Conservation (phyloP, 2,797 vertebrate genomes). For the Ctenopoma kingsleyae region DNA sequence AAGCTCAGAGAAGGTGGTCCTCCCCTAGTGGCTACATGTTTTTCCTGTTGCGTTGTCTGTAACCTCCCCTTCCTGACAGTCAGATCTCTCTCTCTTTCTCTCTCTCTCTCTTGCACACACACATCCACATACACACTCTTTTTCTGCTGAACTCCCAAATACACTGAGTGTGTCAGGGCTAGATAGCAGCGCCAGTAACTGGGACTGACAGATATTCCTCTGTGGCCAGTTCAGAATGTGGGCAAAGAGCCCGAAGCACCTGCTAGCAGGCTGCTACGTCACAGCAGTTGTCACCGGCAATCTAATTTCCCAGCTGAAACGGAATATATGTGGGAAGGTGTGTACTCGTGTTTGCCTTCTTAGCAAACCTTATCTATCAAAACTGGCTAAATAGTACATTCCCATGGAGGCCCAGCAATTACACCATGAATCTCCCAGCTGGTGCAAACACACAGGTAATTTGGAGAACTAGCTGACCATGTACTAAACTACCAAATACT, state of each 20-base stretch:
- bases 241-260: slow-evolving; percentile 73
- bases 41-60: slow-evolving; percentile 53
- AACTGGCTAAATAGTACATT: slow-evolving; percentile 37
- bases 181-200: slow-evolving; percentile 69
- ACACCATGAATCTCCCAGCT: slow-evolving; percentile 6
- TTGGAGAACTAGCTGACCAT: neutral
- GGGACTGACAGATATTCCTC: slow-evolving; percentile 80
- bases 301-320: slow-evolving; percentile 50
- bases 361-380: slow-evolving; percentile 35
- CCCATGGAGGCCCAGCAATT: neutral
- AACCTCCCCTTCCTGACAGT: slow-evolving; percentile 21
- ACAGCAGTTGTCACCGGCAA: slow-evolving; percentile 64
- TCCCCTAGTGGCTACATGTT: slow-evolving; percentile 50
- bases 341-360: slow-evolving; percentile 30
- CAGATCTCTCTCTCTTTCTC: slow-evolving; percentile 10
- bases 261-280: slow-evolving; percentile 67
- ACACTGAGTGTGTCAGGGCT: slow-evolving; percentile 47
- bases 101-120: slow-evolving; percentile 1
- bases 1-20: slow-evolving; percentile 40
- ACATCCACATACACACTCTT: slow-evolving; percentile 32
- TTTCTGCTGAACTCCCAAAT: slow-evolving; percentile 55
- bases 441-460: slow-evolving; percentile 11
- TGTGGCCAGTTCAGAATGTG: slow-evolving; percentile 73
- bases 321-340: slow-evolving; percentile 43
- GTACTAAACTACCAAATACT: neutral